Conservation (phyloP, 2,888 invertebrate species). For the Cryptocheilus praepositus region DNA sequence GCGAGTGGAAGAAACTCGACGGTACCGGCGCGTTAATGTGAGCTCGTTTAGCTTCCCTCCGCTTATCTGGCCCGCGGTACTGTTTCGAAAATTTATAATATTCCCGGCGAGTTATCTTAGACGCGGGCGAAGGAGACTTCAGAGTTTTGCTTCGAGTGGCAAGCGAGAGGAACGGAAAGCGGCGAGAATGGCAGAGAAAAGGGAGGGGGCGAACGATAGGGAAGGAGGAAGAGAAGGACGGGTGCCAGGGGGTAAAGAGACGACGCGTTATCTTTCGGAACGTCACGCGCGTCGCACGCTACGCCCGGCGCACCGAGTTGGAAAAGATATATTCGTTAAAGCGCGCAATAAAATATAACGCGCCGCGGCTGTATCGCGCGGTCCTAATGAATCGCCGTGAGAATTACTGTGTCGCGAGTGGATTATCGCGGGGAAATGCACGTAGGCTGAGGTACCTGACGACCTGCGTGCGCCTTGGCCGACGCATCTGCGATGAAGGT, state of each 20-base stretch:
- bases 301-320: constrained; percentile 11
- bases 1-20: constrained; percentile 38
- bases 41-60: constrained; percentile 60
- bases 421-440: constrained; percentile 11
- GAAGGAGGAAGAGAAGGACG: constrained; percentile 16
- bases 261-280: constrained; percentile 47
- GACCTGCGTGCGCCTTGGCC: constrained; percentile 5
- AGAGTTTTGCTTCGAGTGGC: not conserved
- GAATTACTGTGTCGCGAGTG: constrained; percentile 15
- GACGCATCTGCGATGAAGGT: constrained; percentile 44
- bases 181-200: not conserved
- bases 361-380: constrained; percentile 15
- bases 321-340: constrained; percentile 23
- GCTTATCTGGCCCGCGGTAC: constrained; percentile 57
- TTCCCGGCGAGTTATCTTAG: constrained; percentile 49
- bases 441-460: not conserved
- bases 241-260: constrained; percentile 24
- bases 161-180: constrained; percentile 16
- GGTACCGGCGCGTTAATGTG: constrained; percentile 58
- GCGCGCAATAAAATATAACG: constrained; percentile 22
- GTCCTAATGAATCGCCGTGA: constrained; percentile 5
- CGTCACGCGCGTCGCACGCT: constrained; percentile 41
- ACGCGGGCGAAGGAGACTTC: constrained; percentile 12
- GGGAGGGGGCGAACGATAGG: constrained; percentile 3
- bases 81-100: constrained; percentile 63